Percentiles rank a stretch among this genome's conserved stretches.
Evolutionary conservation across 2,888 invertebrate genomes (phyloP).

Genomic region (Orthosia incerta): DNA sequence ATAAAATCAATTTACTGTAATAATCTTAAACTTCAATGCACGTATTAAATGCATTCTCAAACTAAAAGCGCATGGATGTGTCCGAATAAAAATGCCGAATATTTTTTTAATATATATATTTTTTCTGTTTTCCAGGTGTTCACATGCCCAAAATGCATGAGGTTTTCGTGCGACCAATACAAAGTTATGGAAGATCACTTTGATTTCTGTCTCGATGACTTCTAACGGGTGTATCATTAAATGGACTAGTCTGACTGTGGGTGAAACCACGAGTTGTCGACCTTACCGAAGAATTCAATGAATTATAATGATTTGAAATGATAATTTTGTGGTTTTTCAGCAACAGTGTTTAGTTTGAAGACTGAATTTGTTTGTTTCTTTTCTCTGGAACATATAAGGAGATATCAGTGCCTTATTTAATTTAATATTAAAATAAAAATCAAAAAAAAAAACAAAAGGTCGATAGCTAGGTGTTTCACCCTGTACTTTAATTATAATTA

Average conservation of each 20-base stretch:
- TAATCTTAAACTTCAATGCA: not conserved
- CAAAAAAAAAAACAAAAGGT: no score
- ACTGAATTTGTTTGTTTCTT: not conserved
- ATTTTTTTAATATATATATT: not conserved
- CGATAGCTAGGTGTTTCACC: slow-evolving; percentile 28
- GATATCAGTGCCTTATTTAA: slow-evolving; percentile 34
- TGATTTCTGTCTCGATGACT: slow-evolving; percentile 86
- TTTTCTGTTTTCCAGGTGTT: slow-evolving; percentile 76
- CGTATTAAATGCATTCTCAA: slow-evolving; percentile 8
- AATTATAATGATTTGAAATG: slow-evolving; percentile 9
- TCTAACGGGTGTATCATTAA: slow-evolving; percentile 67
- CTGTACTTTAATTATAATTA: slow-evolving; percentile 21
- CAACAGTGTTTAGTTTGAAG: not conserved
- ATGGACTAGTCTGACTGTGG: slow-evolving; percentile 40
- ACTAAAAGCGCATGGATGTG: slow-evolving; percentile 30
- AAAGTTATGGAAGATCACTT: slow-evolving; percentile 85
- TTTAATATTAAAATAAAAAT: not conserved
- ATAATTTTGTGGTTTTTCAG: not conserved
- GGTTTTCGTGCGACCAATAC: slow-evolving; percentile 82
- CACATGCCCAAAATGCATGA: slow-evolving; percentile 85
- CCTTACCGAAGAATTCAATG: not conserved
- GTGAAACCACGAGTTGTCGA: slow-evolving; percentile 33
- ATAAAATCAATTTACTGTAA: not conserved
- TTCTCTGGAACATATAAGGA: not conserved
- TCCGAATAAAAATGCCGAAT: fast-evolving